Evolutionary conservation across 2,113 vertebrate genomes (phyloP).

Genomic region (Microtus ochrogaster): DNA sequence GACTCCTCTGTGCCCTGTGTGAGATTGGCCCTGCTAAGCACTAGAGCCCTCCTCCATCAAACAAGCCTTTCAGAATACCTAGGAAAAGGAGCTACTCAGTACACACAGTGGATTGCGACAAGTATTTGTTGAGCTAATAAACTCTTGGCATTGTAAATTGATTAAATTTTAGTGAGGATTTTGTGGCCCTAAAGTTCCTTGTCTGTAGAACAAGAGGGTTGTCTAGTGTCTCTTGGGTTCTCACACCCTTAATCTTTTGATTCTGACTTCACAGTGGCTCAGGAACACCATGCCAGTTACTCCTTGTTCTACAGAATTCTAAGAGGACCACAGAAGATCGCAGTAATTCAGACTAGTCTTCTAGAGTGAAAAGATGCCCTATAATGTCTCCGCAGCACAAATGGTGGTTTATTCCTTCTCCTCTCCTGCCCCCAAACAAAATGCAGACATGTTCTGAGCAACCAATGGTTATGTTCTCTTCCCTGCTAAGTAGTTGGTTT

Average conservation of each 20-base stretch:
- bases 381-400: background rate
- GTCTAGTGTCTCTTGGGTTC: too few species aligned
- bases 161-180: background rate
- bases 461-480: background rate
- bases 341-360: background rate
- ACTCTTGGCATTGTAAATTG: background rate
- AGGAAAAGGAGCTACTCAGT: background rate
- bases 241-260: background rate
- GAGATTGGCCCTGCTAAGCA: background rate
- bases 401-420: background rate
- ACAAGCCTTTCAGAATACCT: background rate
- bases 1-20: background rate
- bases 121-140: background rate
- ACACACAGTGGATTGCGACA: background rate
- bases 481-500: background rate
- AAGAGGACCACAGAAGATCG: background rate
- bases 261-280: background rate
- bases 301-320: background rate
- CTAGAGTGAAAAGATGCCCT: background rate
- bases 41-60: too few species aligned
- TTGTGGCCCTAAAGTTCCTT: background rate
- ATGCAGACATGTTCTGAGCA: background rate
- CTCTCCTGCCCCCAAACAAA: background rate
- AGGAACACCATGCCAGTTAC: accelerated
- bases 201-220: background rate